These are phyloP conservation scores for Spilogale gracilis DNA, from an alignment of 2,113 vertebrate species.

Conservation along the genomic window DNA sequence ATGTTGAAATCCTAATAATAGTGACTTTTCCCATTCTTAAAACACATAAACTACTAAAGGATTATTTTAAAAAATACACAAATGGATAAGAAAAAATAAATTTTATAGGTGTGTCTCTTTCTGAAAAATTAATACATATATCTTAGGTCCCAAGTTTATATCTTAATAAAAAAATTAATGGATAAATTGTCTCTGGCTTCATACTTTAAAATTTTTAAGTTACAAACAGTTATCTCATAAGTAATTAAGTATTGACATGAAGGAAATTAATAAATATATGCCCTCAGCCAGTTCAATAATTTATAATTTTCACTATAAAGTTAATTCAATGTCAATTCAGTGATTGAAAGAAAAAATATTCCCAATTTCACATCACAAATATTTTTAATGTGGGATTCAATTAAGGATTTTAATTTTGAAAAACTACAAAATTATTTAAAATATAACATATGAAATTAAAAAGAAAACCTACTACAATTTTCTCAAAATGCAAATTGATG, in stretches of 20 bases:
- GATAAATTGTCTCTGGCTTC: not conserved
- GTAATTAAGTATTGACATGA: not conserved
- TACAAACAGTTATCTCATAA: not conserved
- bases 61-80: not conserved
- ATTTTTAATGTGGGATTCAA: not conserved
- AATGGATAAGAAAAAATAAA: not conserved
- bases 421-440: conserved; percentile 49
- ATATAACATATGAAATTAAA: not conserved
- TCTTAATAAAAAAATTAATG: not conserved
- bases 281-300: not conserved
- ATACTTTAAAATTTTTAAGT: not conserved
- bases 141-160: not conserved
- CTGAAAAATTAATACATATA: not conserved
- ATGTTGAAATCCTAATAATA: not conserved
- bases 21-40: not conserved
- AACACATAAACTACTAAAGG: not conserved
- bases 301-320: not conserved
- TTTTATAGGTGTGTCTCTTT: not conserved
- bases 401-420: conserved; percentile 1
- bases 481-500: not conserved
- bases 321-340: not conserved
- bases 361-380: not conserved
- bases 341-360: not conserved
- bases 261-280: not conserved
- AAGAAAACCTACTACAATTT: not conserved